Percentiles rank a stretch among this genome's conserved stretches.
Conservation (phyloP, 2,113 vertebrate genomes). For the Sardina pilchardus region DNA sequence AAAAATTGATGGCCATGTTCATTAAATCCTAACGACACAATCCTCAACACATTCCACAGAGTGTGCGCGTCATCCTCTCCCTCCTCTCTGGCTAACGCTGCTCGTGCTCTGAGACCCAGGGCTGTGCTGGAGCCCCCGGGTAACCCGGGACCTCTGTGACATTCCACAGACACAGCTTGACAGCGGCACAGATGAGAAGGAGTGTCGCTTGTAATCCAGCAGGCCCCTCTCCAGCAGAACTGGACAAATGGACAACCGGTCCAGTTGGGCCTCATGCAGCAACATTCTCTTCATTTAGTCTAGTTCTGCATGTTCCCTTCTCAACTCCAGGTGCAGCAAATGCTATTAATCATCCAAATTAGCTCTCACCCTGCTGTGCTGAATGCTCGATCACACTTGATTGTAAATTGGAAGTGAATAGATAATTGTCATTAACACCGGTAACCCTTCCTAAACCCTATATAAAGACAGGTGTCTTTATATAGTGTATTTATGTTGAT, state of each 20-base stretch:
- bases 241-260: not conserved
- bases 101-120: constrained; percentile 29
- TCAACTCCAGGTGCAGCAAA: too few species aligned
- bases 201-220: not conserved
- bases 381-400: too few species aligned
- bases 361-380: too few species aligned
- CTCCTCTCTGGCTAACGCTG: constrained; percentile 2
- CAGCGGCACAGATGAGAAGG: not conserved
- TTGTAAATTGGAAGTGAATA: too few species aligned
- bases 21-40: constrained; percentile 53
- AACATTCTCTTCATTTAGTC: too few species aligned
- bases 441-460: too few species aligned
- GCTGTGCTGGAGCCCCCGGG: not conserved
- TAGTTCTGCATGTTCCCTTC: too few species aligned
- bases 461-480: too few species aligned
- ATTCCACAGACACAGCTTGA: not conserved
- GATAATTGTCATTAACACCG: too few species aligned
- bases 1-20: constrained; percentile 56
- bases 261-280: too few species aligned
- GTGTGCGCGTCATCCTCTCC: constrained; percentile 6
- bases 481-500: too few species aligned
- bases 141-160: not conserved
- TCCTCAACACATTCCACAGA: constrained; percentile 40
- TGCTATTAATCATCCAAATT: too few species aligned
- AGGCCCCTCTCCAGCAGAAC: not conserved